Evolutionary conservation across 2,888 invertebrate species (phyloP).

Genomic region (Melinaea marsaeus): DNA sequence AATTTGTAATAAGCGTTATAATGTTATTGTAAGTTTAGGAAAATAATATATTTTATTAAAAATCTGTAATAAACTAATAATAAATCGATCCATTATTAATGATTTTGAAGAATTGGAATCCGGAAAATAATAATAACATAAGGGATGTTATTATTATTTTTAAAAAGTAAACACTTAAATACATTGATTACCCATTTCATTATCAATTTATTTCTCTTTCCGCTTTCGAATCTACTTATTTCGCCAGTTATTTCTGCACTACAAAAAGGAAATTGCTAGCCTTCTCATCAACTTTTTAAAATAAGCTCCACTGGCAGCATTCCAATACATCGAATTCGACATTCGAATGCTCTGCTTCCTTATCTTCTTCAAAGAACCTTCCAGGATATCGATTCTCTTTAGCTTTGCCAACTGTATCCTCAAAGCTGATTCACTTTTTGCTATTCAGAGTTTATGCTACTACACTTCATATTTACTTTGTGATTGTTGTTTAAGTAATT

Average conservation of each 20-base stretch:
- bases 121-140: too few relatives aligned
- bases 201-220: not conserved
- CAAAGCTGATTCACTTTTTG: constrained; percentile 8
- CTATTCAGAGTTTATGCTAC: too few relatives aligned
- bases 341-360: constrained; percentile 24
- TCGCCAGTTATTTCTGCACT: not conserved
- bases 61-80: too few relatives aligned
- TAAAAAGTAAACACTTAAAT: not conserved
- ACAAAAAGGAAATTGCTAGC: constrained; percentile 5
- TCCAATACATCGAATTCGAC: constrained; percentile 29
- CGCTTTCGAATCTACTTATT: not conserved
- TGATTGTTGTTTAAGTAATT: not conserved
- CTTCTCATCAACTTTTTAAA: constrained; percentile 20
- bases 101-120: too few relatives aligned
- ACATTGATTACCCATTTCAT: not conserved
- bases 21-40: too few relatives aligned
- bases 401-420: constrained; percentile 16
- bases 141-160: too few relatives aligned
- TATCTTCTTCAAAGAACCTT: constrained; percentile 24
- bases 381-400: constrained; percentile 17
- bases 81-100: too few relatives aligned
- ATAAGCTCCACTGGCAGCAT: constrained; percentile 29
- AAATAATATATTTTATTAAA: too few relatives aligned
- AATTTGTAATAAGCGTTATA: too few relatives aligned
- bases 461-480: not conserved